Base-by-base conservation (phyloP, 2,888 invertebrate species). In the Polietes domitor region DNA sequence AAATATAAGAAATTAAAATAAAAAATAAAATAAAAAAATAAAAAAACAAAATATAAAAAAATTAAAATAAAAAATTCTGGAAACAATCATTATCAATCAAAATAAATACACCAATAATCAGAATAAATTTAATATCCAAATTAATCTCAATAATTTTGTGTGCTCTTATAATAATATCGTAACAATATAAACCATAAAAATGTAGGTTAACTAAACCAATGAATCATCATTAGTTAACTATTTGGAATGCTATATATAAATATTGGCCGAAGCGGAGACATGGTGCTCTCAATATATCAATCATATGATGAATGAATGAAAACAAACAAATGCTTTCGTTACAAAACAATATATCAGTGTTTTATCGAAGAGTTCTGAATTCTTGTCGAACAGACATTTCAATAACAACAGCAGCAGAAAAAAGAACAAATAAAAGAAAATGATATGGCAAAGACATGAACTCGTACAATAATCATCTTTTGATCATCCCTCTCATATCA, bases 271-370 rank as follows among this genome's bases (percentile, higher is more conserved):
- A 15, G n/a, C 63, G 37, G 50, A 63, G 43, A 43, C 19, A 70
- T 61, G 65, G 41, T 76, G 70, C 74, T 71, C 77, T 78, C 78
- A 78, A 75, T 77, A 82, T 71, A 82, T 82, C 78, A 82, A 82
- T 78, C 82, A 78, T 78, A 68, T 68, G 10, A 37, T 37, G 37
- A 37, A 37, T 37, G 70, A 75, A 78, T 61, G 61, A 50, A 82
- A 78, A 75, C 17, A 63, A 74, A n/a, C 74, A 74, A 41, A 76
- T 28, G 21, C 53, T 53, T 2, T 21, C 7, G 10, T 26, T 58
- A 58, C 32, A 37, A 37, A 37, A 9, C 7, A 37, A 12, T 37
- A 53, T 53, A 5, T 24, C 53, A 53, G 53, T 19, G 53, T 21
- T 53, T 37, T 32, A 3, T 7, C 7, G 32, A 32, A 32, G n/a